Conservation (phyloP, 2,888 invertebrate genomes). For the Lordiphosa fenestrarum region DNA sequence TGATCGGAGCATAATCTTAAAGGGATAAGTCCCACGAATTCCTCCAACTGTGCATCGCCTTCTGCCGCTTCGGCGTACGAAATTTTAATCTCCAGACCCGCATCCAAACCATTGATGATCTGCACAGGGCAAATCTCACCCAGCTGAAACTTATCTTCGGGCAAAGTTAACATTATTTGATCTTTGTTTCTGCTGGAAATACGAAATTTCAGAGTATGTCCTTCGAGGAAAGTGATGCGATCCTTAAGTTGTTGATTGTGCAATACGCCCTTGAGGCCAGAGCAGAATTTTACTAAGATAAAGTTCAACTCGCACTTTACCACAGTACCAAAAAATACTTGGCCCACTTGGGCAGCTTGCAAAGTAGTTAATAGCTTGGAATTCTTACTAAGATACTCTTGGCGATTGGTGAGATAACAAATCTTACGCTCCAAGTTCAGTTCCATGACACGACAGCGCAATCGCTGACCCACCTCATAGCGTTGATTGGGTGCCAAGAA, state of each 20-base stretch:
- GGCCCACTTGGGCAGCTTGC: conserved; percentile 81
- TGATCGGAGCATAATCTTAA: conserved; percentile 75
- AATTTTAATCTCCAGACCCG: conserved; percentile 79
- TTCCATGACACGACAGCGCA: conserved; percentile 84
- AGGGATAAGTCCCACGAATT: conserved; percentile 79
- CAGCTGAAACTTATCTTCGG: conserved; percentile 70
- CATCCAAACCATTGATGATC: conserved; percentile 67
- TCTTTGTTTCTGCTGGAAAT: conserved; percentile 61
- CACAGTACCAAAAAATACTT: conserved; percentile 76
- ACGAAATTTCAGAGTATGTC: conserved; percentile 77
- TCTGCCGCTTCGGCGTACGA: conserved; percentile 40
- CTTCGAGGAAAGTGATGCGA: conserved; percentile 60
- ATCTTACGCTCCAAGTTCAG: conserved; percentile 80
- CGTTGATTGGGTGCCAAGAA: conserved; percentile 82
- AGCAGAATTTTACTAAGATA: conserved; percentile 79
- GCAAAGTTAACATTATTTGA: conserved; percentile 68
- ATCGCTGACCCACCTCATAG: conserved; percentile 82
- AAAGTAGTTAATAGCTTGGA: conserved; percentile 82
- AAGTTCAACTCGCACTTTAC: conserved; percentile 69
- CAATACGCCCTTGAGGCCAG: conserved; percentile 79
- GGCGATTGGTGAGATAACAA: conserved; percentile 85
- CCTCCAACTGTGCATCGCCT: conserved; percentile 41
- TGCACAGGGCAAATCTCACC: conserved; percentile 76
- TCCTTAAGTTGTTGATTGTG: conserved; percentile 64
- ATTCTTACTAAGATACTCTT: conserved; percentile 83